Percentiles rank a stretch among this genome's conserved stretches.
phyloP scores from a whole-genome alignment of 2,888 invertebrate species.

The Drosophila flavopinicola region DNA sequence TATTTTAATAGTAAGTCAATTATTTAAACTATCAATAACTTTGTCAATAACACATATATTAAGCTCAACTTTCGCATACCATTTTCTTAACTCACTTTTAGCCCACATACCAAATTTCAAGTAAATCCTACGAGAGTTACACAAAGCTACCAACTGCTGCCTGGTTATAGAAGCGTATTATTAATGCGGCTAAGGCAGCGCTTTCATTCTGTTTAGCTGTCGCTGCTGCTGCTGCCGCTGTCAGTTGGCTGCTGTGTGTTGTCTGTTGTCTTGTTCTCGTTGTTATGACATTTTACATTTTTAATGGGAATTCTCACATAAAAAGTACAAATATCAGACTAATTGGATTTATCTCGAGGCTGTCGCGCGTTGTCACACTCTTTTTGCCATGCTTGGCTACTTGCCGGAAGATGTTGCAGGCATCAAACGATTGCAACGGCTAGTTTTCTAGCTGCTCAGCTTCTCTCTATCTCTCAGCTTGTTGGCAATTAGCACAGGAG shows the following conservation, averaged over 20 bases:
- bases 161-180: conserved; percentile 37
- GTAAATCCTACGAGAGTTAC: neutral
- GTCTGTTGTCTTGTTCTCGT: conserved; percentile 75
- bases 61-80: neutral
- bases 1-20: no score
- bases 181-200: conserved; percentile 14
- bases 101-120: conserved; percentile 1
- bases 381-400: conserved; percentile 57
- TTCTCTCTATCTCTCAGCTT: conserved; percentile 28
- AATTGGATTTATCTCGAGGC: conserved; percentile 84
- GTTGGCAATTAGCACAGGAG: conserved; percentile 61
- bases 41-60: neutral
- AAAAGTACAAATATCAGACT: conserved; percentile 84
- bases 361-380: conserved; percentile 79
- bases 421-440: conserved; percentile 51
- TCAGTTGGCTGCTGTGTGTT: conserved; percentile 33
- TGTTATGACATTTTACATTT: conserved; percentile 79
- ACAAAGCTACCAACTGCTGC: neutral
- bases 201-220: conserved; percentile 17
- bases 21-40: neutral
- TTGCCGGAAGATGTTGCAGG: conserved; percentile 72
- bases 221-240: conserved; percentile 22
- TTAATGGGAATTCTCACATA: conserved; percentile 83
- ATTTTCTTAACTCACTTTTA: fast-evolving
- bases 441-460: conserved; percentile 34